Evolutionary conservation across 2,113 vertebrate genomes (phyloP), one percentile per base, ranked within the genome.

Genomic region (Dasyornis broadbenti): DNA sequence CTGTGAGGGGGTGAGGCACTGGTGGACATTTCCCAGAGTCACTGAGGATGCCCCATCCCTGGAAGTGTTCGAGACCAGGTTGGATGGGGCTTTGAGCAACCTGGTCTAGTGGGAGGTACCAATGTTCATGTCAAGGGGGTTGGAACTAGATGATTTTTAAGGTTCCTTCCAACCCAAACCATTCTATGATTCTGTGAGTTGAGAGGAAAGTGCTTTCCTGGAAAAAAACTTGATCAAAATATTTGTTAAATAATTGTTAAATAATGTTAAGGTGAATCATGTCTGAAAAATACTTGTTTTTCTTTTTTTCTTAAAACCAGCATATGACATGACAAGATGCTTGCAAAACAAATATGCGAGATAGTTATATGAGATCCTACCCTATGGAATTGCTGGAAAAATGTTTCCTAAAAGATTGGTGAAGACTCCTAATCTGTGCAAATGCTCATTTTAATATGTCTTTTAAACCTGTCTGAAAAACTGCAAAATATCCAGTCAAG

Each of bases 271-370:
- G 10, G 11, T 35, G 7, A 73, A 28, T n/a, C 13, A 18, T 20
- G 7, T n/a, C 4, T 5, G 27, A 40, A 89, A 72, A 2, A 4
- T 5, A 1, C 4, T 5, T 59, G 1, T 40, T 26, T 31, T 31
- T 39, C 1, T 52, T n/a, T 57, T 73, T 57, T 33, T 10, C 47
- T 57, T 61, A 53, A 77, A 68, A 27, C 11, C 9, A 52, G 11
- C 24, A 21, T 8, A 28, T 30, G 53, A 2, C 12, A 45, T 0
- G 1, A 37, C 4, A n/a, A 54, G 18, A 71, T 47, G 9, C 42
- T 47, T 71, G 39, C 10, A 66, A 95, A 82, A 49, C 3, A 20
- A 40, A 0, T 44, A 10, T 19, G 7, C 86, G 18, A 82, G 23
- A 11, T 4, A 68, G 20, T 30, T 60, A 52, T 24, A 50, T 52